Percentiles rank a stretch among this genome's conserved stretches.
These are phyloP conservation scores for Danio albolineatus DNA, from an alignment of 2,797 vertebrate genomes.

Conservation along the genomic window DNA sequence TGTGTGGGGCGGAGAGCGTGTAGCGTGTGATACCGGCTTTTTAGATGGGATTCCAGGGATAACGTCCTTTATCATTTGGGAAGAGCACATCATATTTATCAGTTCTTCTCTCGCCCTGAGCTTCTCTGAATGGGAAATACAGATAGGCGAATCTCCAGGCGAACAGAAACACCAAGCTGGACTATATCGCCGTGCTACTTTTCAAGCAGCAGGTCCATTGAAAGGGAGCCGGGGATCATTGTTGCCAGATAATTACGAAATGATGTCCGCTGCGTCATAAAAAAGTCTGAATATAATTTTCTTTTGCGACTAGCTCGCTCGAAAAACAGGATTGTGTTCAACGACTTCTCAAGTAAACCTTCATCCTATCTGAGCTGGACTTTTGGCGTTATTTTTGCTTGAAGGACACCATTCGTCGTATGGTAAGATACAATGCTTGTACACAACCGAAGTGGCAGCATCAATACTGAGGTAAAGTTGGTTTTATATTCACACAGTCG, in stretches of 20 bases:
- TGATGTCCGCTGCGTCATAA: not conserved
- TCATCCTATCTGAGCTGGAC: not conserved
- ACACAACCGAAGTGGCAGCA: not conserved
- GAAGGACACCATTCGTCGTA: not conserved
- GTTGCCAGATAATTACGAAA: slow-evolving; percentile 7
- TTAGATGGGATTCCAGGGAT: slow-evolving; percentile 1
- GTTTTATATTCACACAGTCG: too few species aligned
- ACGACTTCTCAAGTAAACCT: slow-evolving; percentile 27
- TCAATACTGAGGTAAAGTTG: too few species aligned
- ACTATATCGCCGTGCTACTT: slow-evolving; percentile 11
- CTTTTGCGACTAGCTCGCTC: not conserved
- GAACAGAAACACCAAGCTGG: not conserved
- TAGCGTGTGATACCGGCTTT: slow-evolving; percentile 31
- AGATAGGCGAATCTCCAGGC: not conserved
- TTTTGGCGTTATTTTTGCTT: not conserved
- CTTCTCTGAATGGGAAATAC: not conserved
- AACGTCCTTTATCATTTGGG: not conserved
- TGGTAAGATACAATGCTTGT: slow-evolving; percentile 18
- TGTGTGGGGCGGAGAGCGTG: slow-evolving; percentile 10
- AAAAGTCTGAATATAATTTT: not conserved
- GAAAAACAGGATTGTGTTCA: not conserved
- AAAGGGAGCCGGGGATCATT: slow-evolving; percentile 21
- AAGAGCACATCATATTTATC: not conserved
- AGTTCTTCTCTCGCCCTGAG: not conserved
- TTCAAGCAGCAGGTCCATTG: slow-evolving; percentile 16